Conservation (phyloP, 2,888 invertebrate species). For the Dendrolimus houi region DNA sequence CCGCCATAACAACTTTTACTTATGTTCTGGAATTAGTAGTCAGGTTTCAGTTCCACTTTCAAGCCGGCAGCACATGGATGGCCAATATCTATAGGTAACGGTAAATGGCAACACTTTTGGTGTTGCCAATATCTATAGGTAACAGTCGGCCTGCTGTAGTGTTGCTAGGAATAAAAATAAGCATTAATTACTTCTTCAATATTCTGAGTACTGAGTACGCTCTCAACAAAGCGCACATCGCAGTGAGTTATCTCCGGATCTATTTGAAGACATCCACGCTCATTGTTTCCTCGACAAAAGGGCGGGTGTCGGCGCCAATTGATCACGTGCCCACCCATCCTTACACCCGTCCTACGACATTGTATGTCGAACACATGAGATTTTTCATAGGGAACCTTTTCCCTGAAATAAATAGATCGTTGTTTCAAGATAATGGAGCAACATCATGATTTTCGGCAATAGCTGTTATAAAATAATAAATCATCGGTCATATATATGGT, state of each 20-base stretch:
- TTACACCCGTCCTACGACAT: slow-evolving; percentile 15
- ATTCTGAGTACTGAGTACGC: neutral
- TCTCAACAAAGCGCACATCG: neutral
- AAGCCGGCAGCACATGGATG: too few species aligned
- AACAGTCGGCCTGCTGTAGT: too few species aligned
- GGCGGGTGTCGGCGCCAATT: slow-evolving; percentile 39
- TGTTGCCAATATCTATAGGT: too few species aligned
- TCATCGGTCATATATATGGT: neutral
- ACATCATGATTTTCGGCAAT: neutral
- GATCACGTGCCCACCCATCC: slow-evolving; percentile 36
- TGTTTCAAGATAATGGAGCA: neutral
- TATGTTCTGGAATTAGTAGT: too few species aligned
- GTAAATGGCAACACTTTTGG: too few species aligned
- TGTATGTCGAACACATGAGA: slow-evolving; percentile 10
- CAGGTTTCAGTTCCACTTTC: too few species aligned
- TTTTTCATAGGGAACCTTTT: neutral
- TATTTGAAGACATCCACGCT: slow-evolving; percentile 38
- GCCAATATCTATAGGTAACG: too few species aligned
- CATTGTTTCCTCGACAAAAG: slow-evolving; percentile 49
- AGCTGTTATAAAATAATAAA: neutral
- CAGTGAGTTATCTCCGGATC: slow-evolving; percentile 30
- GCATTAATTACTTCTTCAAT: too few species aligned
- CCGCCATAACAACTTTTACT: too few species aligned
- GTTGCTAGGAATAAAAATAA: too few species aligned
- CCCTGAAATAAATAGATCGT: neutral